Evolutionary conservation across 2,888 invertebrate species (phyloP), one percentile per base, ranked within the genome.

Genomic region (Patella depressa): DNA sequence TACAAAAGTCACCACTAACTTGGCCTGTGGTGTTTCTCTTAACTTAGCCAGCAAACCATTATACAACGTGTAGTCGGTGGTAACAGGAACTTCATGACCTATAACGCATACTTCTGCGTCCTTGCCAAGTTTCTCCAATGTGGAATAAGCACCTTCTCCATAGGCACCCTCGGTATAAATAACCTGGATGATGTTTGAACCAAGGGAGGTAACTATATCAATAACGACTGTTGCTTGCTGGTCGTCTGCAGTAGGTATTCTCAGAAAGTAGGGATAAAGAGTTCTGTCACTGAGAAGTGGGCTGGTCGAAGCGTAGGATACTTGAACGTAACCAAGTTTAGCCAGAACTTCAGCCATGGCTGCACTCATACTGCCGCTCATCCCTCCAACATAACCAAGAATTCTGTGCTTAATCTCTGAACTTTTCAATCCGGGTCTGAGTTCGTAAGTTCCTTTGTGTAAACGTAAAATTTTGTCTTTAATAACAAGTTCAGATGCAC

Each of bases 161-260:
- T 65, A 65, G 5, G 65, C 19, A 24, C 65, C 65, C 65, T 65
- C 12, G 24, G 19, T 65, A n/a, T 65, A 15, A 11, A 65, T 24
- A 19, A 65, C 24, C 65, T 65, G 65, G 19, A 65, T 65, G 24
- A 24, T 24, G 11, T 65, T 65, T 14, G 65, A 19, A 3, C 24
- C 65, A 65, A 65, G 19, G 14, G 19, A 65, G 19, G 11, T 65
- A 19, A 65, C 11, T 24, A 65, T 65, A 11, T 65, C 65, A 24
- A 65, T 24, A 65, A 65, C 24, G 24, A 65, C 65, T 11, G 14
- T 0, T 65, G 65, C 9, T 65, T 65, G 65, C 14, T 65, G 65
- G 24, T 65, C 65, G 24, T 65, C 65, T 24, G 65, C 65, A 65
- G 65, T 65, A 24, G 65, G 65, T 65, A 65, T 65, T 24, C 65